These are phyloP conservation scores for pig (Sus scrofa) DNA, from an alignment of 2,113 vertebrate genomes.

Conservation along the genomic window T2T-Sscrofa CM000818.6:106944501-106945000, in stretches of 20 bases:
- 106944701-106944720: constrained; percentile 38
- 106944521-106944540: neutral
- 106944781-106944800: neutral
- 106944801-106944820: neutral
- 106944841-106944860: neutral
- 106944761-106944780: constrained; percentile 29
- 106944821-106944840: neutral
- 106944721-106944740: constrained; percentile 54
- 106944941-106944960: neutral
- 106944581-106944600: neutral
- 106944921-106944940: constrained; percentile 12
- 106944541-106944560: neutral
- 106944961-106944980: constrained; percentile 21
- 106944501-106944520: neutral
- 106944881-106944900: neutral
- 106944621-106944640: neutral
- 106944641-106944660: neutral
- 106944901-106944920: neutral
- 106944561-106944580: neutral
- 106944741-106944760: constrained; percentile 58
- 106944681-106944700: neutral
- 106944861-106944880: neutral
- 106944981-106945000: neutral
- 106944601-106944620: neutral
- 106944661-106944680: neutral